phyloP scores from a whole-genome alignment of 2,797 vertebrate species.

The Vespertilio murinus region DNA sequence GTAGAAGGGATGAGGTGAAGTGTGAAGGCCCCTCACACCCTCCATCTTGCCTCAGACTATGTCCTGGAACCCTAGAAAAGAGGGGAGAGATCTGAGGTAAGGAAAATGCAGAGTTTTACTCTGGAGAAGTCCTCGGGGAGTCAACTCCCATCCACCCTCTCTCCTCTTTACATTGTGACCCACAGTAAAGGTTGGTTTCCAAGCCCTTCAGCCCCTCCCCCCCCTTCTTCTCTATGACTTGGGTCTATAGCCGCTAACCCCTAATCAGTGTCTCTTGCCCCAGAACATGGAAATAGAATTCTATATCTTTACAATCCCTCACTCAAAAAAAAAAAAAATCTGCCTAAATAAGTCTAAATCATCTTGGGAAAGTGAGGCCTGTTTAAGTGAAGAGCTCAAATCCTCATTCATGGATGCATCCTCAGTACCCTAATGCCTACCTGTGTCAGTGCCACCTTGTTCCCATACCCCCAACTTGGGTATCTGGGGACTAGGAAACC shows the following conservation, averaged over 20 bases:
- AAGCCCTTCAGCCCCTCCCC: neutral
- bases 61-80: constrained; percentile 78
- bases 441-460: neutral
- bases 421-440: neutral
- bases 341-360: neutral
- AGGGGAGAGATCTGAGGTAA: constrained; percentile 76
- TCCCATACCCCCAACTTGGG: neutral
- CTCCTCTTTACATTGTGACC: neutral
- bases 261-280: neutral
- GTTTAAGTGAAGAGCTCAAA: neutral
- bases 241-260: neutral
- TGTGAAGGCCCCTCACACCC: constrained; percentile 73
- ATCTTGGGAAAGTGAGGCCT: neutral
- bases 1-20: constrained; percentile 70
- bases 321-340: neutral
- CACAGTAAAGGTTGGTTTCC: neutral
- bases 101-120: constrained; percentile 63
- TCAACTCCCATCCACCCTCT: neutral
- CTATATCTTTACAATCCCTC: neutral
- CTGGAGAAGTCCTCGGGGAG: constrained; percentile 7
- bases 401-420: neutral
- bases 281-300: neutral
- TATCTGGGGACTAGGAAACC: neutral
- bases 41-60: constrained; percentile 80
- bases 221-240: neutral